phyloP scores from a whole-genome alignment of 2,888 invertebrate genomes.

The Nysson spinosus region DNA sequence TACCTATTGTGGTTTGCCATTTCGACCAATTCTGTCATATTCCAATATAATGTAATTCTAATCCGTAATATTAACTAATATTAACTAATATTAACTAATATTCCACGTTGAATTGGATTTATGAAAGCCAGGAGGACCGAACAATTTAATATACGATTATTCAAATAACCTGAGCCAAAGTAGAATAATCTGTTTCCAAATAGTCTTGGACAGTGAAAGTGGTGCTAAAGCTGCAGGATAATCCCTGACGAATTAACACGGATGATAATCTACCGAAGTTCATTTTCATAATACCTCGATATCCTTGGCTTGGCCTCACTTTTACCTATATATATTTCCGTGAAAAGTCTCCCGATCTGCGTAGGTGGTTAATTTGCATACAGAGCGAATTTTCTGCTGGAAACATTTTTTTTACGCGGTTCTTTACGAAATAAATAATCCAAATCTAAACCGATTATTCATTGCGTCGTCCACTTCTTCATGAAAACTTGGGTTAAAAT shows the following conservation, averaged over 20 bases:
- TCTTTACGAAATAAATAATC: neutral
- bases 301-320: neutral
- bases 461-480: too few species aligned
- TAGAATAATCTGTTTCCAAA: neutral
- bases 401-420: conserved; percentile 1
- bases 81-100: too few species aligned
- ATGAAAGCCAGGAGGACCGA: too few species aligned
- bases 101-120: too few species aligned
- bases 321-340: neutral
- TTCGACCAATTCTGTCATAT: neutral
- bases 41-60: neutral
- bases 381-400: conserved; percentile 13
- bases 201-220: neutral
- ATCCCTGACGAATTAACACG: neutral
- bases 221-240: neutral
- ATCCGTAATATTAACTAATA: too few species aligned
- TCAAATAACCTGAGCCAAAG: too few species aligned
- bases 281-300: conserved; percentile 19
- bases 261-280: conserved; percentile 20
- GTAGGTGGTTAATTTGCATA: conserved; percentile 36
- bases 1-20: conserved; percentile 11
- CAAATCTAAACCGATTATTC: conserved; percentile 1
- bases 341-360: conserved; percentile 6
- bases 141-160: too few species aligned
- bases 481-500: too few species aligned